Conservation (phyloP, 1,140 invertebrate genomes). For the Pseudomyrmex pallidus region DNA sequence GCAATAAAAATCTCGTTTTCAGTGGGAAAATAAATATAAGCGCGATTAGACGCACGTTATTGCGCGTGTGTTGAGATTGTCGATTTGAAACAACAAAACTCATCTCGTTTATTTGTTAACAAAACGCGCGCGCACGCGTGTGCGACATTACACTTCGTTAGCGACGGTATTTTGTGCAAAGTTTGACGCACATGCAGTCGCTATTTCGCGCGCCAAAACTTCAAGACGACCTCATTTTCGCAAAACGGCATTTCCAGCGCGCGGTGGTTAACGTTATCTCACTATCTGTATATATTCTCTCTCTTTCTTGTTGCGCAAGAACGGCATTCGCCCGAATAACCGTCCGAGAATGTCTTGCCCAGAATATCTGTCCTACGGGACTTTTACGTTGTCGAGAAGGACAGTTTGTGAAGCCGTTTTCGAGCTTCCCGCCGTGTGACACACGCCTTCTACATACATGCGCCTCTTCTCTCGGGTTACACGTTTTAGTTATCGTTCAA, state of each 20-base stretch:
- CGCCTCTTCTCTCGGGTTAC: background rate
- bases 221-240: slow-evolving; percentile 45
- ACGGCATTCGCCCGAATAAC: slow-evolving; percentile 50
- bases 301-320: slow-evolving; percentile 66
- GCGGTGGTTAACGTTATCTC: slow-evolving; percentile 51
- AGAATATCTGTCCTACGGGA: slow-evolving; percentile 26
- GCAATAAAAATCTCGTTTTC: background rate
- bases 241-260: slow-evolving; percentile 34
- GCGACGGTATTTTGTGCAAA: background rate
- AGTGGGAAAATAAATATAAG: background rate
- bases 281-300: slow-evolving; percentile 51
- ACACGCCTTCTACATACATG: background rate
- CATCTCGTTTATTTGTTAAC: no score
- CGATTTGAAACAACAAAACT: no score
- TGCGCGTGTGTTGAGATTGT: no score
- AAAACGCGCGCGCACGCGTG: no score
- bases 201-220: slow-evolving; percentile 6
- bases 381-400: slow-evolving; percentile 52
- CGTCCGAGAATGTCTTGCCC: slow-evolving; percentile 44
- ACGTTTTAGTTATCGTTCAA: slow-evolving; percentile 3
- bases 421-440: background rate
- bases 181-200: slow-evolving; percentile 5
- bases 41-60: background rate
- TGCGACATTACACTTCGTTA: background rate
- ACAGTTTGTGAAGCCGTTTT: slow-evolving; percentile 35